Evolutionary conservation across 1,140 invertebrate genomes (phyloP), one percentile per base, ranked within the genome.

Genomic region (Zaprionus capensis): DNA sequence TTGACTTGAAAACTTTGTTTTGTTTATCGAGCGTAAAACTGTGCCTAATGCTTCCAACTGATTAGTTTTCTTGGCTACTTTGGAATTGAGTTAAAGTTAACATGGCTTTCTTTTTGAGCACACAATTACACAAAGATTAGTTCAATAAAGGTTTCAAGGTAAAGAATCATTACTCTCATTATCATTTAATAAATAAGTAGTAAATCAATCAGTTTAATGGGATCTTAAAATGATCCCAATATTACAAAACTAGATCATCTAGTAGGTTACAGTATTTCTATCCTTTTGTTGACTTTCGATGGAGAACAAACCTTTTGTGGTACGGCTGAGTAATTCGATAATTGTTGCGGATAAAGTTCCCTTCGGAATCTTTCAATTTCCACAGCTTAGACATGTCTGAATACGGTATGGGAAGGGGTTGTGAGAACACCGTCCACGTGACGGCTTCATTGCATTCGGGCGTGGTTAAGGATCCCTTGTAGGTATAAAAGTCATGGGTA

Each of bases 371-470:
- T 2, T 64, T 36, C 4, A 91, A 6, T 11, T 51, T 36, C 86
- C 86, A 91, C 0, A 91, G 61, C 9, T 65, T 80, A 9, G 64
- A 34, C 5, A 97, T 96, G 93, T 98, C 96, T 67, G 94, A 94
- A n/a, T 95, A 93, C 1, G 96, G 96, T 58, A 98, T 94, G 41
- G 95, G 94, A 3, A 98, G 93, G 7, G 96, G 94, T n/a, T 96
- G 94, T 1, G 96, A 95, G 91, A 98, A 98, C 5, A 99, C 95
- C 53, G 98, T 96, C 98, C 98, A 99, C 12, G 95, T 97, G 34
- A 99, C 98, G 49, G 95, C 95, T 93, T 99, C 97, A 38, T 94
- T 95, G 83, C 97, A 98, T 1, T 97, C 97, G 1, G 98, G 97
- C 0, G 97, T 98, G 5, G 98, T 99, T 41, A 99, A 93, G 0